phyloP scores from a whole-genome alignment of 2,888 invertebrate species.

The Molanna angustata region DNA sequence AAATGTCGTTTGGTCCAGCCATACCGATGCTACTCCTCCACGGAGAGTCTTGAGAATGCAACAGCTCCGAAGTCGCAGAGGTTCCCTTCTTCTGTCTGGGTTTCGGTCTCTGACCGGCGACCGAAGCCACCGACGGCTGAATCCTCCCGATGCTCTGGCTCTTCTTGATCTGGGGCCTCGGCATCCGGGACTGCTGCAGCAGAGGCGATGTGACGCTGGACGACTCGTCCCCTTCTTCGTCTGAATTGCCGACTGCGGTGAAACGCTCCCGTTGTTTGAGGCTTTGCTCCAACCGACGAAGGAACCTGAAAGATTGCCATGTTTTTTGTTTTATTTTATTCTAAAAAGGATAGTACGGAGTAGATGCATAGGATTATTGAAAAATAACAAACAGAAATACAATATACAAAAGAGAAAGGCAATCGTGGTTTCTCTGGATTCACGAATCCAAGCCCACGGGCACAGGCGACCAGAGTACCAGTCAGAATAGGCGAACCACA shows the following conservation, averaged over 20 bases:
- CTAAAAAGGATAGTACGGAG: not conserved
- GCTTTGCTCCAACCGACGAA: constrained; percentile 68
- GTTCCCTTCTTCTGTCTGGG: constrained; percentile 44
- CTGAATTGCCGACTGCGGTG: constrained; percentile 54
- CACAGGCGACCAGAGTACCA: no score
- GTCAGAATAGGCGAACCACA: no score
- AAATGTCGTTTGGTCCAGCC: constrained; percentile 48
- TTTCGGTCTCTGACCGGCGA: constrained; percentile 43
- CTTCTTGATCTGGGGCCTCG: constrained; percentile 42
- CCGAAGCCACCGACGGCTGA: constrained; percentile 3
- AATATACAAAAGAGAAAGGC: no score
- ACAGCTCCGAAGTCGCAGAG: constrained; percentile 39
- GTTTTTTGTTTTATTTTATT: constrained; percentile 16
- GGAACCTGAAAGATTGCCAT: no score
- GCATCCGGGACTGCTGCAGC: constrained; percentile 43
- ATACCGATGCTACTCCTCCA: constrained; percentile 44
- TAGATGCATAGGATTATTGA: not conserved
- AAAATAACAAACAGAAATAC: not conserved
- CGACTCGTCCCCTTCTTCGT: constrained; percentile 59
- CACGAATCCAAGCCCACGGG: no score
- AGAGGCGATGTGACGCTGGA: constrained; percentile 65
- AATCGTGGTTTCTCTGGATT: no score
- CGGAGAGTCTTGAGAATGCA: constrained; percentile 46
- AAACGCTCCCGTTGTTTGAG: constrained; percentile 64
- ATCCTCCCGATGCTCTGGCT: constrained; percentile 34